phyloP scores from a whole-genome alignment of 1,140 invertebrate species.

The Proales similis region DNA sequence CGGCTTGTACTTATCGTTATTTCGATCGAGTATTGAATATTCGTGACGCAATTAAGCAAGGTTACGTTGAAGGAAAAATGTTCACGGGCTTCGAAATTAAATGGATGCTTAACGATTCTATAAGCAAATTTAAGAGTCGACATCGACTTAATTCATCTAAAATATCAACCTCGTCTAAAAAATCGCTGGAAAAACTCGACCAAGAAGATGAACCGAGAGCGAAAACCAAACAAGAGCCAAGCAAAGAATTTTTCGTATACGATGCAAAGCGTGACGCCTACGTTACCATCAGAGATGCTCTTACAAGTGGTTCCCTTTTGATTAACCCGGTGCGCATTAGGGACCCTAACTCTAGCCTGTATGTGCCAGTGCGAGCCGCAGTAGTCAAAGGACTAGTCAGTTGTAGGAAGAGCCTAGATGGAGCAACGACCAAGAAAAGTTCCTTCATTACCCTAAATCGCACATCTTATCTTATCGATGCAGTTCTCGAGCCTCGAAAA shows the following conservation, averaged over 20 bases:
- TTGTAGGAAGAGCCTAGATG: neutral
- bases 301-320: neutral
- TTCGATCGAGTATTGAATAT: neutral
- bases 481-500: constrained; percentile 23
- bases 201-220: too few relatives aligned
- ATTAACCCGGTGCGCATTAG: constrained; percentile 1
- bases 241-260: neutral
- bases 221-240: too few relatives aligned
- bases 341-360: neutral
- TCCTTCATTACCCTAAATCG: constrained; percentile 2
- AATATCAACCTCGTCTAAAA: too few relatives aligned
- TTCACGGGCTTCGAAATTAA: neutral
- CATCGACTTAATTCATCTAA: too few relatives aligned
- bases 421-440: neutral
- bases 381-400: constrained; percentile 32
- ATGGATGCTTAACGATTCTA: neutral
- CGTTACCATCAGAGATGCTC: neutral
- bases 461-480: constrained; percentile 11
- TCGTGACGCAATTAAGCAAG: constrained; percentile 11
- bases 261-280: neutral
- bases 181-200: too few relatives aligned
- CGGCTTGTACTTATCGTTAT: neutral
- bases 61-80: constrained; percentile 2
- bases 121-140: too few relatives aligned
- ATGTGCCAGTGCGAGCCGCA: constrained; percentile 7